Evolutionary conservation across 2,113 vertebrate genomes (phyloP).

Genomic region (Diphyllodes magnificus): DNA sequence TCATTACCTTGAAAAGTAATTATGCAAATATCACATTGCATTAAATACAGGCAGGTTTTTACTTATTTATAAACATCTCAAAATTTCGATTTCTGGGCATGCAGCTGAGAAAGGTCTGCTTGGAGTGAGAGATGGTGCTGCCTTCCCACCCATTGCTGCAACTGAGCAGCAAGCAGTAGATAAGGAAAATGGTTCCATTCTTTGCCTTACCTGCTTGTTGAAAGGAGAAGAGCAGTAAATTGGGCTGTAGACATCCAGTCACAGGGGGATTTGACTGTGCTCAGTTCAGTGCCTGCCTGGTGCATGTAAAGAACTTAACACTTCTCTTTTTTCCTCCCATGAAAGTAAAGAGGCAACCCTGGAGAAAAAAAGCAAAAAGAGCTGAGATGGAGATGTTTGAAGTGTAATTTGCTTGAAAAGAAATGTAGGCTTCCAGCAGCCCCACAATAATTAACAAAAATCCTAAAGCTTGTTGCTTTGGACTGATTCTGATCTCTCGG

Average conservation of each 20-base stretch:
- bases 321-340: not conserved
- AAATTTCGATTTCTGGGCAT: slow-evolving; percentile 20
- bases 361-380: not conserved
- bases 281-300: not conserved
- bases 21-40: slow-evolving; percentile 28
- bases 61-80: slow-evolving; percentile 51
- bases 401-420: not conserved
- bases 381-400: not conserved
- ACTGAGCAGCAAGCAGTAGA: not conserved
- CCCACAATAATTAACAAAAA: not conserved
- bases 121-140: not conserved
- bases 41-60: slow-evolving; percentile 3
- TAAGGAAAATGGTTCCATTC: not conserved
- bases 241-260: not conserved
- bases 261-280: not conserved
- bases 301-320: not conserved
- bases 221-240: not conserved
- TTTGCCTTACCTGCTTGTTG: not conserved
- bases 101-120: not conserved
- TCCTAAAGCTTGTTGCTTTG: not conserved
- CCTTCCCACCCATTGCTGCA: not conserved
- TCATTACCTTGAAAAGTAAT: slow-evolving; percentile 63
- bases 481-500: not conserved
- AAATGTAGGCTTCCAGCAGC: not conserved
- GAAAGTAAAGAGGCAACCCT: not conserved